Evolutionary conservation across 37 sponge, comb jelly and placozoan species (phyloP), one percentile per base, ranked within the genome.

Genomic region (Beroe ovata): DNA sequence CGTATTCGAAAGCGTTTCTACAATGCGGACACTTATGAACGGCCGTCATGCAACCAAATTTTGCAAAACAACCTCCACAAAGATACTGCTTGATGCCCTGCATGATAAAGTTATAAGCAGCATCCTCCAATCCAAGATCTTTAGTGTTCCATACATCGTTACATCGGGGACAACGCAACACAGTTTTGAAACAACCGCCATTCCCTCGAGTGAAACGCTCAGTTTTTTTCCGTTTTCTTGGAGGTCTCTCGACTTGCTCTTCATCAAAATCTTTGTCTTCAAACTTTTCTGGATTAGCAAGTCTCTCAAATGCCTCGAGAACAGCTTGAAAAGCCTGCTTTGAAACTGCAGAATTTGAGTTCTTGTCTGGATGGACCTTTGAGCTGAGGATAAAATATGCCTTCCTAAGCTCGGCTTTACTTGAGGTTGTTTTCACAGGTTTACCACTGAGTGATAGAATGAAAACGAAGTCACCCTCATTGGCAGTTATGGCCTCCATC

Each of bases 1-100:
- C 84, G 58, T 77, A 40, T 58, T 77, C 84, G 40, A 77, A 77
- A 6, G 58, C 0, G 20, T 38, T 77, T 26, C 38, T 37, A 25
- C 84, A 77, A 36, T 77, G 54, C 8, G 84, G 84, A 77, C 84
- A 77, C n/a, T 1, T 11, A 23, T 77, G 84, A 8, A 47, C 4
- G 0, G 84, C 84, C 20, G 84, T 77, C 84, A 77, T 77, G 29
- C 84, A 77, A 8, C 84, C 84, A 77, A 77, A 77, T 35, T 36
- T 38, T 8, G 40, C 25, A 36, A 77, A 77, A 39, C 84, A 77
- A 21, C 84, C 84, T 23, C 84, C 84, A 77, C 84, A 77, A 39
- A 77, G 47, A 25, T 77, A 77, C 54, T 77, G 84, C 21, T 77
- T 77, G 54, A 77, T 36, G 20, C 84, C 84, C 22, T 77, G 84